Evolutionary conservation across 35 echinoderm and acorn worm genomes (phyloP), one percentile per base, ranked within the genome.

Genomic region (Stichopus chloronotus): DNA sequence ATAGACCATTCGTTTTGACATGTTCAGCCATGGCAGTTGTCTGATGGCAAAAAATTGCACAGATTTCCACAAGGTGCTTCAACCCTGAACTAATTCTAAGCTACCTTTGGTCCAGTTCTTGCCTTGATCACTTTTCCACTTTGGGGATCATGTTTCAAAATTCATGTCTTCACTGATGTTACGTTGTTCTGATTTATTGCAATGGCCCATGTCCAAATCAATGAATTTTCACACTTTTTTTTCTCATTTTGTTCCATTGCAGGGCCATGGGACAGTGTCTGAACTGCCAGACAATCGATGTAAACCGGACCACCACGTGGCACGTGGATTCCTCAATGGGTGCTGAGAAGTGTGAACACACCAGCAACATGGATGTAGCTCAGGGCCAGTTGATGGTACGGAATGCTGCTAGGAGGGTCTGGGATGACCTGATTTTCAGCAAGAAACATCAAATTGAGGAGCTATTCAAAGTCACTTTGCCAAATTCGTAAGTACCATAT

Each of bases 371-470:
- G 4, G 84, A 90, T 8, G 90, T 84, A 19, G 95, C 93, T 22
- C 88, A 99, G 58, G 97, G 97, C 13, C 94, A 95, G 57, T 55
- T 96, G 55, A 90, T 99, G 92, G 97, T 99, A 12, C 91, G 94
- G 16, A 99, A 96, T 30, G 97, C 97, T 19, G 95, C 95, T 0
- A 93, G 95, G 11, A 63, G 97, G 59, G 97, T 99, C 13, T 99
- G 97, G 97, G 94, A 95, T 79, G 95, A 95, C 74, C 93, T 99
- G 17, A 95, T 99, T 9, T 59, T 92, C 0, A 88, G 81, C 74
- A 99, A 96, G 83, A 99, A 99, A 92, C 90, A 94, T 14, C 95
- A 96, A 55, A 95, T 96, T 92, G 97, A 99, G 81, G 97, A 99
- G 25, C 96, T 99, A 23, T 99, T 99, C 90, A 98, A 98, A 89